Evolutionary conservation across 2,113 vertebrate genomes (phyloP).

Genomic region (Hippocampus barbouri): DNA sequence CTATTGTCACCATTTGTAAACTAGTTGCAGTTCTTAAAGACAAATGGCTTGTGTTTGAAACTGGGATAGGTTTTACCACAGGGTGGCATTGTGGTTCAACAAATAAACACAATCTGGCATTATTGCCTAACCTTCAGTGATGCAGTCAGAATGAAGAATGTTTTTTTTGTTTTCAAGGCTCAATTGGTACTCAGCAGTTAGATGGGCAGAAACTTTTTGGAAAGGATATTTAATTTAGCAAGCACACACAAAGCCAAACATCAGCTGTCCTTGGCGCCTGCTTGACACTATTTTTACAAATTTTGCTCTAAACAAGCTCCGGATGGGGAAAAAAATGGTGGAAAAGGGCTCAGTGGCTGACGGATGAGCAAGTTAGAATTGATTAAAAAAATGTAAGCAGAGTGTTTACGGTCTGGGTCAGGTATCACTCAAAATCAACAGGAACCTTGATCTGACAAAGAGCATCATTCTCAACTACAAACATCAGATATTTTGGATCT

Average conservation of each 20-base stretch:
- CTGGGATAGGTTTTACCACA: slow-evolving; percentile 43
- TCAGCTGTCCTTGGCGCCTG: slow-evolving; percentile 36
- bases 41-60: not conserved
- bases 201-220: slow-evolving; percentile 39
- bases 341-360: not conserved
- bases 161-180: slow-evolving; percentile 26
- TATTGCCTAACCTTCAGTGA: slow-evolving; percentile 45
- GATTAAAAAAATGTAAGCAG: not conserved
- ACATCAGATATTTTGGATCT: not conserved
- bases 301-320: slow-evolving; percentile 13
- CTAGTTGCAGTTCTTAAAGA: not conserved
- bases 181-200: slow-evolving; percentile 41
- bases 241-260: slow-evolving; percentile 46
- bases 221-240: slow-evolving; percentile 27
- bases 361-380: not conserved
- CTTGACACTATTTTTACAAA: slow-evolving; percentile 31
- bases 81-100: slow-evolving; percentile 45
- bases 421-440: not conserved
- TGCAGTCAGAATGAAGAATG: slow-evolving; percentile 32
- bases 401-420: not conserved
- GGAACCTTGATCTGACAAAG: not conserved
- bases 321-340: not conserved
- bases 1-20: not conserved
- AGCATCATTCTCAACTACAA: not conserved
- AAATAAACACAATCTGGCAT: slow-evolving; percentile 59